Evolutionary conservation across 2,797 vertebrate species (phyloP).

Genomic region (Cynopterus sphinx): DNA sequence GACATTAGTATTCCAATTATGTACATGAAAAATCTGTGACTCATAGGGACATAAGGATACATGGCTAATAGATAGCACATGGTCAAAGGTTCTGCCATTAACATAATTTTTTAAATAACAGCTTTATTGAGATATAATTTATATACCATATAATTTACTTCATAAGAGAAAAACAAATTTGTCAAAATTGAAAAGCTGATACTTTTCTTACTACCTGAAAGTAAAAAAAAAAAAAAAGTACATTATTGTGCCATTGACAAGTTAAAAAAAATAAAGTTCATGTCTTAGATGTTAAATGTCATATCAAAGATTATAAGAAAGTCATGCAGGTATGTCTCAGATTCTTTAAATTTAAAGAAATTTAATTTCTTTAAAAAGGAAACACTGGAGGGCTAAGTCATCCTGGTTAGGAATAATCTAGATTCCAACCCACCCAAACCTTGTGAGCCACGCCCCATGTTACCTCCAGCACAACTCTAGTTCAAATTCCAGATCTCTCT

Average conservation of each 20-base stretch:
- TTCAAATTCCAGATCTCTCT: not conserved
- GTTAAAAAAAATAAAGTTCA: not conserved
- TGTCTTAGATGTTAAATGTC: not conserved
- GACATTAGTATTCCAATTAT: not conserved
- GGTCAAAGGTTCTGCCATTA: not conserved
- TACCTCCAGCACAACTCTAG: not conserved
- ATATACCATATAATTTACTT: not conserved
- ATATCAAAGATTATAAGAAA: not conserved
- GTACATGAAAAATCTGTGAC: not conserved
- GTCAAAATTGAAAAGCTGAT: not conserved
- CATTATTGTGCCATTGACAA: not conserved
- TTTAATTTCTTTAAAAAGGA: no score
- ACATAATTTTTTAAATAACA: not conserved
- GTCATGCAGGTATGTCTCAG: not conserved
- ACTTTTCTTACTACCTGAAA: not conserved
- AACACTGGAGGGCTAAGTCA: not conserved
- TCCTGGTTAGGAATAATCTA: not conserved
- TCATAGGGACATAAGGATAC: not conserved
- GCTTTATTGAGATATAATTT: not conserved
- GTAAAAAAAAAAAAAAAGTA: not conserved
- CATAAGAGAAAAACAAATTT: not conserved
- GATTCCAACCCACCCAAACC: not conserved
- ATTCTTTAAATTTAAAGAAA: not conserved
- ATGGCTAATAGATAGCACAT: not conserved
- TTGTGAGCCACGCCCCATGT: not conserved